These are phyloP conservation scores for Oryctes rhinoceros DNA, from an alignment of 1,140 invertebrate genomes.

Conservation along the genomic window DNA sequence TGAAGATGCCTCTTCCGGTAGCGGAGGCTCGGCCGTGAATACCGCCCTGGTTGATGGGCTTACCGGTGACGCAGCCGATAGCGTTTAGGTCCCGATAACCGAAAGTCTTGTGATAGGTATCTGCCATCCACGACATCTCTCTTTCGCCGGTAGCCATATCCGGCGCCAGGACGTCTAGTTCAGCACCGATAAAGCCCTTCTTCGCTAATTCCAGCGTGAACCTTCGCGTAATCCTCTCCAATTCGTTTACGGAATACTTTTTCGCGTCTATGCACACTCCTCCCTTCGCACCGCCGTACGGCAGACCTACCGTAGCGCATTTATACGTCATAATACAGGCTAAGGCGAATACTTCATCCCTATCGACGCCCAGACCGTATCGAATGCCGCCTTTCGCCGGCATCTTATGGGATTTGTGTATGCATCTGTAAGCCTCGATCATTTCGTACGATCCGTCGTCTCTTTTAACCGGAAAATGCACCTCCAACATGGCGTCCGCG, in stretches of 20 bases:
- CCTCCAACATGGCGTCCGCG: slow-evolving; percentile 75
- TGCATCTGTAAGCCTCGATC: slow-evolving; percentile 81
- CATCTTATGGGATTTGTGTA: slow-evolving; percentile 82
- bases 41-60: slow-evolving; percentile 95
- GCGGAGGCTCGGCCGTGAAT: slow-evolving; percentile 98
- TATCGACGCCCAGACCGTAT: slow-evolving; percentile 90
- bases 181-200: slow-evolving; percentile 98
- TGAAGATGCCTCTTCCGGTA: slow-evolving; percentile 97
- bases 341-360: slow-evolving; percentile 85
- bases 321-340: slow-evolving; percentile 99
- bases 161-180: slow-evolving; percentile 97
- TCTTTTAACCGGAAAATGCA: slow-evolving; percentile 80
- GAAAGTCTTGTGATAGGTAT: slow-evolving; percentile 77
- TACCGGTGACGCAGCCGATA: slow-evolving; percentile 97
- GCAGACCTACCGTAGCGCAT: slow-evolving; percentile 96
- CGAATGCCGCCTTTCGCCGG: slow-evolving; percentile 90
- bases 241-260: slow-evolving; percentile 93
- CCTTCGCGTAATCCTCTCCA: slow-evolving; percentile 98
- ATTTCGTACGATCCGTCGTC: slow-evolving; percentile 84
- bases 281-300: slow-evolving; percentile 96
- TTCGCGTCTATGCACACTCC: slow-evolving; percentile 98
- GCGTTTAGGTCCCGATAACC: slow-evolving; percentile 91
- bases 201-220: slow-evolving; percentile 98
- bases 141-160: slow-evolving; percentile 98
- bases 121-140: slow-evolving; percentile 99